phyloP scores from a whole-genome alignment of 2,888 invertebrate species.

The Neoascia interrupta region DNA sequence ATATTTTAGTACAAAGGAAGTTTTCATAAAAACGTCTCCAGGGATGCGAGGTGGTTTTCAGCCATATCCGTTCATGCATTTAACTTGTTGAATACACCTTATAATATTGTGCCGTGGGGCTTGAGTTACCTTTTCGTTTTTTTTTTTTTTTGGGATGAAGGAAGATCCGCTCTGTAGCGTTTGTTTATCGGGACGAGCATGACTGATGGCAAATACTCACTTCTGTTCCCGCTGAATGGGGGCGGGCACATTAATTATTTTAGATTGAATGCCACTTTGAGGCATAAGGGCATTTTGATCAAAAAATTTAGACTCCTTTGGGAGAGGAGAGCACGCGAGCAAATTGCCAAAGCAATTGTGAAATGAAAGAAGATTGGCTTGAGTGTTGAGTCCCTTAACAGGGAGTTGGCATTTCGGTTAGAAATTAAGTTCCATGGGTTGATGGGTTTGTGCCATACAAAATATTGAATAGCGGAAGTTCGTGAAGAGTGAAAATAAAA shows the following conservation, averaged over 20 bases:
- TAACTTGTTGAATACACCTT: slow-evolving; percentile 27
- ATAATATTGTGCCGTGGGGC: no score
- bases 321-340: slow-evolving; percentile 11
- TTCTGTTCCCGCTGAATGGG: not conserved
- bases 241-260: slow-evolving; percentile 58
- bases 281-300: slow-evolving; percentile 39
- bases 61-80: not conserved
- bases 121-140: no score
- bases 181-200: slow-evolving; percentile 2
- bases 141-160: no score
- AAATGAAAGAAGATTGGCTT: slow-evolving; percentile 55
- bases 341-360: slow-evolving; percentile 37
- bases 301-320: slow-evolving; percentile 52
- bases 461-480: no score
- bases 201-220: slow-evolving; percentile 21
- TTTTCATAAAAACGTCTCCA: slow-evolving; percentile 26
- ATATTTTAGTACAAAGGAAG: slow-evolving; percentile 30
- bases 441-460: no score
- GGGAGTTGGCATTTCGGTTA: no score
- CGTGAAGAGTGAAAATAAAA: no score
- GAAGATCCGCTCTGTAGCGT: slow-evolving; percentile 7
- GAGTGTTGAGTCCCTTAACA: no score
- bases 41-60: slow-evolving; percentile 1
- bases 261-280: slow-evolving; percentile 32
- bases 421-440: no score